Evolutionary conservation across 2,888 invertebrate species (phyloP).

Genomic region (Lasioglossum zephyrum): DNA sequence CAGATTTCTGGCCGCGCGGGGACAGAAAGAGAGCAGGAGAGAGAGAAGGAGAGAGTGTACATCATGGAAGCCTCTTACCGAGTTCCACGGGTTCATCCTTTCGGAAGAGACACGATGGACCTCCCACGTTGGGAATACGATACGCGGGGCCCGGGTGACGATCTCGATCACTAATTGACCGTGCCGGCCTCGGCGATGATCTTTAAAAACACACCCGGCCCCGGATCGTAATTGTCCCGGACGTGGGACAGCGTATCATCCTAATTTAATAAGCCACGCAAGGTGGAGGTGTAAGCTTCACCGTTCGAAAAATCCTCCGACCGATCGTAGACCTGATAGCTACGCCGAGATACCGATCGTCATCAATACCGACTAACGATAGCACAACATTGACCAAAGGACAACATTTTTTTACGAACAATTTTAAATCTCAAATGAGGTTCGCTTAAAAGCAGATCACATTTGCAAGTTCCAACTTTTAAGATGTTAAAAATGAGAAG

Average conservation of each 20-base stretch:
- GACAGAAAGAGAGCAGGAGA: not conserved
- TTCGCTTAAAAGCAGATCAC: too few relatives aligned
- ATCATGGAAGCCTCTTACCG: slow-evolving; percentile 82
- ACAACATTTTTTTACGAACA: too few relatives aligned
- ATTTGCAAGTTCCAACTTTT: too few relatives aligned
- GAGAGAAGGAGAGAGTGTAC: slow-evolving; percentile 19
- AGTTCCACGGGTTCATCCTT: slow-evolving; percentile 82
- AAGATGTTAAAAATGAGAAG: too few relatives aligned
- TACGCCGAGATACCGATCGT: not conserved
- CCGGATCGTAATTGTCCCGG: slow-evolving; percentile 78
- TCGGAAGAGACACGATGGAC: slow-evolving; percentile 82
- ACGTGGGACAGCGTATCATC: slow-evolving; percentile 78
- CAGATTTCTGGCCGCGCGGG: slow-evolving; percentile 47
- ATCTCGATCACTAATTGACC: slow-evolving; percentile 84
- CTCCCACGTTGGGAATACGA: slow-evolving; percentile 83
- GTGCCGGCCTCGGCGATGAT: slow-evolving; percentile 77
- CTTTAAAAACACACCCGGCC: slow-evolving; percentile 76
- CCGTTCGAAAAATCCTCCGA: slow-evolving; percentile 29
- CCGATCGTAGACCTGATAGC: not conserved
- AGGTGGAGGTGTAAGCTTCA: slow-evolving; percentile 51
- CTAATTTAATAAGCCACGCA: slow-evolving; percentile 74
- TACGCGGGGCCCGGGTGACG: slow-evolving; percentile 78
- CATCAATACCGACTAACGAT: not conserved
- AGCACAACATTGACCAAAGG: not conserved
- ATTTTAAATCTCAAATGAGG: too few relatives aligned